Base-by-base conservation (phyloP, 2,888 invertebrate species). In the Torymus texanus region DNA sequence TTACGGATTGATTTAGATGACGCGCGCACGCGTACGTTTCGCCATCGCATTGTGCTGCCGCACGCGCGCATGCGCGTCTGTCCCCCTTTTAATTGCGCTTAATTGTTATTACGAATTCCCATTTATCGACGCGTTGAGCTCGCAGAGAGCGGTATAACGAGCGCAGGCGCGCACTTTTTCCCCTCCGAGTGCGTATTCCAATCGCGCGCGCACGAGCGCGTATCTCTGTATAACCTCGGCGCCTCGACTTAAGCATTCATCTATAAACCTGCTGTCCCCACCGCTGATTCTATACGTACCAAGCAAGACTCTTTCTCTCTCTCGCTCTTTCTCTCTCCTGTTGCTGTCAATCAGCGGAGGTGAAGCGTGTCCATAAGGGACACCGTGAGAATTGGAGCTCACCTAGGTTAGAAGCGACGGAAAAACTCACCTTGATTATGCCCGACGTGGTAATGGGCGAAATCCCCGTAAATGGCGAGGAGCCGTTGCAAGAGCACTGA, bases 381-480 rank as follows among this genome's bases (percentile, higher is more conserved):
- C 83, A 89, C 86, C 89, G 89, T 89, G 89, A 89, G 89, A 89
- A 89, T 88, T 88, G 88, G 89, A 88, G 86, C 88, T 87, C 84
- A 63, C 29, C 53, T 21, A 18, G 50, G 41, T 66, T 76, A 56
- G 82, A 65, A 85, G 82, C 80, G 75, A 66, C 75, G 81, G 84
- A 89, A 89, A 89, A 89, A 89, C 88, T 89, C 83, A 88, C 89
- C 89, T 87, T 88, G 88, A 87, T 89, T 89, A 89, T 89, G 87
- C 88, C 84, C 85, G 84, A 86, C 86, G 88, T 87, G 87, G 87
- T 88, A 88, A 89, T 89, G 85, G 86, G 85, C 87, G 87, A 88
- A 87, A 88, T 87, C 84, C 84, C 89, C 88, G 86, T 88, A 89
- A 87, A 89, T 89, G 88, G 88, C 13, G n/a, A 41, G 16, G 58